Percentiles rank a stretch among this genome's conserved stretches.
Evolutionary conservation across 2,888 invertebrate species (phyloP).

Genomic region (Nebria salina): DNA sequence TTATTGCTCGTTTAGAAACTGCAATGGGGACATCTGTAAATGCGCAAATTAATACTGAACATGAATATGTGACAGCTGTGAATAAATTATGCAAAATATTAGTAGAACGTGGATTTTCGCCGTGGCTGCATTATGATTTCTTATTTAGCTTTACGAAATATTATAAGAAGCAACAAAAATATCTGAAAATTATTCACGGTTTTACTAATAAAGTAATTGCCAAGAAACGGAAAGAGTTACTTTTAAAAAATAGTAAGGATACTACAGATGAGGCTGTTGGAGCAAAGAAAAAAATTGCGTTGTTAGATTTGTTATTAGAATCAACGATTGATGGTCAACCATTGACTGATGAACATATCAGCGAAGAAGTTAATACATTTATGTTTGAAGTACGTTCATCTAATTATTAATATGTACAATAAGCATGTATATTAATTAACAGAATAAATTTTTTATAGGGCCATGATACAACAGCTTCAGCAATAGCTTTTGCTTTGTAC

Average conservation of each 20-base stretch:
- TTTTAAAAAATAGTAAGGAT: constrained; percentile 35
- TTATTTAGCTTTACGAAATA: constrained; percentile 65
- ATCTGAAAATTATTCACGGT: constrained; percentile 63
- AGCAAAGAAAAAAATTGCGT: constrained; percentile 70
- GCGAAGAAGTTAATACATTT: constrained; percentile 77
- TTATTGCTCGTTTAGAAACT: constrained; percentile 65
- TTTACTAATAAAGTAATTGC: constrained; percentile 68
- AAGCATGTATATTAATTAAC: constrained; percentile 10
- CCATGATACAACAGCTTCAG: constrained; percentile 67
- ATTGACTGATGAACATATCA: constrained; percentile 68
- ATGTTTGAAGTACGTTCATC: constrained; percentile 71
- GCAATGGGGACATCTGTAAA: constrained; percentile 83
- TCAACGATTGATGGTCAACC: constrained; percentile 69
- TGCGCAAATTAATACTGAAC: constrained; percentile 74
- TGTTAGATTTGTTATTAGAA: constrained; percentile 73
- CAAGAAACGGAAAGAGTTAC: constrained; percentile 57
- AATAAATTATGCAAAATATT: constrained; percentile 61
- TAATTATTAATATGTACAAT: constrained; percentile 15
- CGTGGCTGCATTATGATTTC: constrained; percentile 64
- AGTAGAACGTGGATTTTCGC: constrained; percentile 53
- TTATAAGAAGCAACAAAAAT: constrained; percentile 67
- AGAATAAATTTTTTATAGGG: constrained; percentile 57
- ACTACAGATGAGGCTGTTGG: constrained; percentile 58
- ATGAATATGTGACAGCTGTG: constrained; percentile 77
- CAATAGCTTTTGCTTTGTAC: constrained; percentile 65